These are phyloP conservation scores for Ethmia dodecea DNA, from an alignment of 2,888 invertebrate species.

Conservation along the genomic window DNA sequence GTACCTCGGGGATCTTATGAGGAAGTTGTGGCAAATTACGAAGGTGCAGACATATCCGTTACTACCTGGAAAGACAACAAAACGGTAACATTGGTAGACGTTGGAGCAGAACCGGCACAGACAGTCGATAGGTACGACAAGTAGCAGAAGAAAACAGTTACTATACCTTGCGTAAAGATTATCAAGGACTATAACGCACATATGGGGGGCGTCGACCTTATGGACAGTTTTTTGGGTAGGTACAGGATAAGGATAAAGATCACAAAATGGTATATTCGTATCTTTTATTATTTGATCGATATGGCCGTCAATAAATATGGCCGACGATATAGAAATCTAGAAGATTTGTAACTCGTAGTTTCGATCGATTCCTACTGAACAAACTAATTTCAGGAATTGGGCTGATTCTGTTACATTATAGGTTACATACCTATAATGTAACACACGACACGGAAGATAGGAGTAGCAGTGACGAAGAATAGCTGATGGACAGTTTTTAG, in stretches of 20 bases:
- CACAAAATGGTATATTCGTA: constrained; percentile 7
- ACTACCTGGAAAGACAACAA: constrained; percentile 14
- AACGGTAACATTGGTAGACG: constrained; percentile 6
- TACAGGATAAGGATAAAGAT: constrained; percentile 4
- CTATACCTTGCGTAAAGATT: constrained; percentile 1
- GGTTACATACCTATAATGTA: no score
- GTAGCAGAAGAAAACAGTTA: no score
- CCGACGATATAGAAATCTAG: background rate
- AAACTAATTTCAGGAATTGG: no score
- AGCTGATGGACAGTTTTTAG: no score
- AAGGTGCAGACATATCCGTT: constrained; percentile 5
- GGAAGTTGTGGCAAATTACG: constrained; percentile 8
- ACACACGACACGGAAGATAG: no score
- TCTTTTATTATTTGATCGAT: constrained; percentile 2
- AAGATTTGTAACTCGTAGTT: no score
- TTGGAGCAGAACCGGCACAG: constrained; percentile 10
- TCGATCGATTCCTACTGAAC: no score
- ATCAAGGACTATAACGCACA: constrained; percentile 4
- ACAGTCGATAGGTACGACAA: no score
- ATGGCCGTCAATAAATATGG: background rate
- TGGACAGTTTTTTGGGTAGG: constrained; percentile 3
- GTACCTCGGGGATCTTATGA: constrained; percentile 16
- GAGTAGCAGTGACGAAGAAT: no score
- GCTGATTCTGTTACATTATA: no score
- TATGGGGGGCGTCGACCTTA: constrained; percentile 8